These are phyloP conservation scores for Sitodiplosis mosellana DNA, from an alignment of 1,140 invertebrate genomes.

Conservation along the genomic window DNA sequence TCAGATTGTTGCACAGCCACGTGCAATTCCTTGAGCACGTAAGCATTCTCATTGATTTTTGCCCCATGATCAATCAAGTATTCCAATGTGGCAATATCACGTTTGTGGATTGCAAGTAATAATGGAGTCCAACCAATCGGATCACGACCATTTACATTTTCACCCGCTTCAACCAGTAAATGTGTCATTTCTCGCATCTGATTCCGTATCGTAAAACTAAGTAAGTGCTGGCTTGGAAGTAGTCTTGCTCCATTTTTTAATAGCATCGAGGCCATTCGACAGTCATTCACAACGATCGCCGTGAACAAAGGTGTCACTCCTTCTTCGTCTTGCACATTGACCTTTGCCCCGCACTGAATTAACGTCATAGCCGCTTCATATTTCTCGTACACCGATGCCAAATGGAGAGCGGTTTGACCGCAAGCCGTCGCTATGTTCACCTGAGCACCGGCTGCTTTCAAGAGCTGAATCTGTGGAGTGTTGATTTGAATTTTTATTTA, in stretches of 20 bases:
- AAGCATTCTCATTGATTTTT: constrained; percentile 7
- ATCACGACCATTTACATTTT: constrained; percentile 31
- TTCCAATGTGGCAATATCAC: constrained; percentile 29
- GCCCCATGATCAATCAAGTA: constrained; percentile 28
- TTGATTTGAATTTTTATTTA: neutral
- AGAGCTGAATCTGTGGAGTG: constrained; percentile 18
- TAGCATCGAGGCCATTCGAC: constrained; percentile 23
- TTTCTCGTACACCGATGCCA: constrained; percentile 29
- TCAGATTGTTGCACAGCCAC: constrained; percentile 28
- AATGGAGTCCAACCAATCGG: constrained; percentile 36
- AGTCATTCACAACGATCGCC: constrained; percentile 30
- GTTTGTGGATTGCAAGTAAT: constrained; percentile 35
- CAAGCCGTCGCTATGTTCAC: constrained; percentile 33
- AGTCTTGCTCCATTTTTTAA: constrained; percentile 34
- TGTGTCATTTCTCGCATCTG: constrained; percentile 29
- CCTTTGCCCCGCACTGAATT: constrained; percentile 29
- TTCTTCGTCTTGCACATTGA: constrained; percentile 36
- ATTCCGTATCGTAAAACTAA: constrained; percentile 33
- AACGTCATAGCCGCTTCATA: constrained; percentile 28
- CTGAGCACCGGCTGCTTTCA: constrained; percentile 36
- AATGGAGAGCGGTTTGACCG: constrained; percentile 34
- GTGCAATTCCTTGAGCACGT: constrained; percentile 29
- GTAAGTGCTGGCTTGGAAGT: constrained; percentile 32
- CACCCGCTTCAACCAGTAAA: constrained; percentile 28
- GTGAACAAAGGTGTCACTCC: constrained; percentile 33